phyloP scores from a whole-genome alignment of 2,888 invertebrate species.

The Coelopa pilipes region DNA sequence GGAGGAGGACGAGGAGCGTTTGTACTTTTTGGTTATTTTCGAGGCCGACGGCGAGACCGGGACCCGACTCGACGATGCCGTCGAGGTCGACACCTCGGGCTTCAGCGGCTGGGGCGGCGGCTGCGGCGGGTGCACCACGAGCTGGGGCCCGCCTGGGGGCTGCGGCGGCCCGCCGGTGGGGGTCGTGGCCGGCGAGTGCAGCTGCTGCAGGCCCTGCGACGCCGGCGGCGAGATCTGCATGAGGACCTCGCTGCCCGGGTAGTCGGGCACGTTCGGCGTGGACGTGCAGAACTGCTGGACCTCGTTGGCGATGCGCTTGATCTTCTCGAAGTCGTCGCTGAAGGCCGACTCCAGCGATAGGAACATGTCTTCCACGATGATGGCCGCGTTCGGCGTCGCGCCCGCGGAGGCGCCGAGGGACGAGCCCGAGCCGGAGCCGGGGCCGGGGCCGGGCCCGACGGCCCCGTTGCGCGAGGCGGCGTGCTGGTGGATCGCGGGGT shows the following conservation, averaged over 20 bases:
- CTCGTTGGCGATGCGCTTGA: conserved; percentile 85
- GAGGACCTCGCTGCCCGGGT: conserved; percentile 56
- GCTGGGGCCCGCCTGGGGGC: conserved; percentile 37
- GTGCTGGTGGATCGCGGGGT: conserved; percentile 44
- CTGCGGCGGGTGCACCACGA: conserved; percentile 37
- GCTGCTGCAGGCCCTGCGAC: conserved; percentile 48
- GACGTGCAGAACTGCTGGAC: conserved; percentile 77
- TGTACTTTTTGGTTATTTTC: conserved; percentile 78
- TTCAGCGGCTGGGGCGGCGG: conserved; percentile 69
- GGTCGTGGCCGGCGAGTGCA: conserved; percentile 59
- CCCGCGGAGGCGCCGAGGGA: conserved; percentile 3
- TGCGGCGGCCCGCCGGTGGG: conserved; percentile 43
- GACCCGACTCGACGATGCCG: conserved; percentile 39
- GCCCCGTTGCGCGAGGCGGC: conserved; percentile 27
- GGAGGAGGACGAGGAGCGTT: conserved; percentile 69
- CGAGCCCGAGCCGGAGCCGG: conserved; percentile 26
- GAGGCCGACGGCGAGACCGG: conserved; percentile 63
- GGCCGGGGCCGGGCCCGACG: conserved; percentile 17
- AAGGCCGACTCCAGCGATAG: conserved; percentile 67
- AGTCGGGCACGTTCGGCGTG: conserved; percentile 61
- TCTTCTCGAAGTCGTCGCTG: conserved; percentile 85
- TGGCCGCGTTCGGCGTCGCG: conserved; percentile 43
- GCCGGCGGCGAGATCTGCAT: conserved; percentile 66
- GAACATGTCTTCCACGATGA: conserved; percentile 68
- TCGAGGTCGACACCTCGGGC: conserved; percentile 72